phyloP scores from a whole-genome alignment of 2,113 vertebrate genomes.

The Sinocyclocheilus anophthalmus region DNA sequence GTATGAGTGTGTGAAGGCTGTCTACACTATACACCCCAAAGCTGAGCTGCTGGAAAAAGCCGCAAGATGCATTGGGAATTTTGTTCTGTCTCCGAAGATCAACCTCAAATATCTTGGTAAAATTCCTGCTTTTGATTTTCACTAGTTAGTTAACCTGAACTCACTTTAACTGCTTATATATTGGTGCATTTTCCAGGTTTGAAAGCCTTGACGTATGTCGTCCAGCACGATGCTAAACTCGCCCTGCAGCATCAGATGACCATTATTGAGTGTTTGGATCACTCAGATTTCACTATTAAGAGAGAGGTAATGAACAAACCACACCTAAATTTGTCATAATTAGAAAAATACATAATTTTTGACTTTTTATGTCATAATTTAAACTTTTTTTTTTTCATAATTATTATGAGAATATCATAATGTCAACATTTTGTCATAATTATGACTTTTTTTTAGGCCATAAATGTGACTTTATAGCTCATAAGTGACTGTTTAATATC shows the following conservation, averaged over 20 bases:
- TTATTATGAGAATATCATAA: too few relatives aligned
- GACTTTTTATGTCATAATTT: background rate
- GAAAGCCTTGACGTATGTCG: conserved; percentile 93
- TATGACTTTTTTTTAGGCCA: too few relatives aligned
- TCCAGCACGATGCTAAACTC: conserved; percentile 92
- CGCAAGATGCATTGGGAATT: conserved; percentile 94
- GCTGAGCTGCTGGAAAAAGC: conserved; percentile 93
- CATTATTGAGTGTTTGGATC: conserved; percentile 96
- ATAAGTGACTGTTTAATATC: background rate
- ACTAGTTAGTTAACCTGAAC: background rate
- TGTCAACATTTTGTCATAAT: too few relatives aligned
- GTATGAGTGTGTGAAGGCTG: conserved; percentile 93
- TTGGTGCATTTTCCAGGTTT: conserved; percentile 74
- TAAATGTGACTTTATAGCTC: background rate
- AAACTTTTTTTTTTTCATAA: too few relatives aligned
- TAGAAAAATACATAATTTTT: background rate
- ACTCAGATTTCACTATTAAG: conserved; percentile 93
- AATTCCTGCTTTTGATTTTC: conserved; percentile 19
- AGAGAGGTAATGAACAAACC: conserved; percentile 79
- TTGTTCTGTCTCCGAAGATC: conserved; percentile 94
- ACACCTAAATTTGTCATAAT: background rate
- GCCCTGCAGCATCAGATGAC: conserved; percentile 98
- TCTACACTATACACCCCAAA: conserved; percentile 93
- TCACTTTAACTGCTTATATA: background rate
- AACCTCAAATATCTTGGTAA: conserved; percentile 98